Evolutionary conservation across 2,113 vertebrate species (phyloP).

Genomic region (Gymnobelideus leadbeateri): DNA sequence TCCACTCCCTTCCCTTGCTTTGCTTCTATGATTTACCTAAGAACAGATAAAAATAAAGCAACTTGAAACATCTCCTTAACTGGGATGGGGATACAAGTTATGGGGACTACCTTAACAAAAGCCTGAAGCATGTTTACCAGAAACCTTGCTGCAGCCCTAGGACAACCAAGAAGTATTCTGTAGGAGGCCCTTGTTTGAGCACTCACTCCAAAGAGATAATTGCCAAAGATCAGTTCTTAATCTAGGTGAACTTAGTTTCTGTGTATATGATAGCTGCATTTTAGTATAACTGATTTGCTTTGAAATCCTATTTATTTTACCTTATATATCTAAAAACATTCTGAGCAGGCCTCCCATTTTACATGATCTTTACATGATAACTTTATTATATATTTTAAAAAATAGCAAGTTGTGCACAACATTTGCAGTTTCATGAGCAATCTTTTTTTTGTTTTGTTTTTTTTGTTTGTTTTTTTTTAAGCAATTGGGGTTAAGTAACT

Average conservation of each 20-base stretch:
- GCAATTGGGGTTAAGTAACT: too few relatives aligned
- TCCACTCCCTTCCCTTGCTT: conserved; percentile 56
- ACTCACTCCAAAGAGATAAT: background rate
- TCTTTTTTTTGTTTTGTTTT: too few relatives aligned
- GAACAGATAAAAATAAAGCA: conserved; percentile 28
- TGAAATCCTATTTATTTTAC: background rate
- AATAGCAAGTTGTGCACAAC: background rate
- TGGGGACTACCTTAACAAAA: background rate
- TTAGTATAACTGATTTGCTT: background rate
- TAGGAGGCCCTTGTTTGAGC: background rate
- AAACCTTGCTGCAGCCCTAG: background rate
- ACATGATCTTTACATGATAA: background rate
- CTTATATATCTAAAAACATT: background rate
- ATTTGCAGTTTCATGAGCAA: background rate
- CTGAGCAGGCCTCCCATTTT: background rate
- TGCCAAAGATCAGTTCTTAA: background rate
- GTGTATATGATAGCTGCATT: background rate
- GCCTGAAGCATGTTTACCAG: background rate
- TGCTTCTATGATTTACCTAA: conserved; percentile 52
- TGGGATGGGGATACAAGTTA: background rate
- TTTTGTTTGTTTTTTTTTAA: too few relatives aligned
- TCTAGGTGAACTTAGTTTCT: background rate
- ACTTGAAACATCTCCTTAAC: background rate
- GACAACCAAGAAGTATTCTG: background rate
- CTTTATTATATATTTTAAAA: background rate